These are phyloP conservation scores for Lepus townsendii DNA, from an alignment of 2,797 vertebrate species.

Conservation along the genomic window DNA sequence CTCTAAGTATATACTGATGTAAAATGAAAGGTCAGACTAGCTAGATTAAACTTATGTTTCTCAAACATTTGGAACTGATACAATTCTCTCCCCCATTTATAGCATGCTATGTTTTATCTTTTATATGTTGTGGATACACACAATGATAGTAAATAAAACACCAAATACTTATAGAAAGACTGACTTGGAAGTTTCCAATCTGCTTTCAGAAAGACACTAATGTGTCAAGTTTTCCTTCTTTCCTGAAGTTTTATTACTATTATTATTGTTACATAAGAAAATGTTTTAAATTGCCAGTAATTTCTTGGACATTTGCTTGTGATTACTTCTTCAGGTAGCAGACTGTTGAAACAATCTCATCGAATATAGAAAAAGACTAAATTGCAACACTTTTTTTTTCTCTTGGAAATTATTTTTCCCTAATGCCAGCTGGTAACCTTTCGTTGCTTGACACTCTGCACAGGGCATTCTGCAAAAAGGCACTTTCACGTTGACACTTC, in stretches of 20 bases:
- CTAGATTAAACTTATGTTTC: neutral
- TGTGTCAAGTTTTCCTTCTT: constrained; percentile 1
- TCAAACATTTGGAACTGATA: neutral
- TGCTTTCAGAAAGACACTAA: neutral
- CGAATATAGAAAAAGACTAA: constrained; percentile 84
- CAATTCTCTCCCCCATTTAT: neutral
- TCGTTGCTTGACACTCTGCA: constrained; percentile 77
- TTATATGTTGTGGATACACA: neutral
- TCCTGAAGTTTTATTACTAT: constrained; percentile 42
- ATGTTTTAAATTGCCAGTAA: constrained; percentile 20
- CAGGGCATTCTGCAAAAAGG: constrained; percentile 58
- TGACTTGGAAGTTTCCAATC: neutral
- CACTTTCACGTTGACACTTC: constrained; percentile 76
- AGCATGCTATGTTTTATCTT: neutral
- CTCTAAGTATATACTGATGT: neutral
- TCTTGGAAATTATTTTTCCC: constrained; percentile 71
- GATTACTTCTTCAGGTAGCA: constrained; percentile 66
- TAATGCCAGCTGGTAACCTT: constrained; percentile 80
- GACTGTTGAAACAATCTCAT: constrained; percentile 80
- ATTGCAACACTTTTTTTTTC: constrained; percentile 65
- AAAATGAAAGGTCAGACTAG: neutral
- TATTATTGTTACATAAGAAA: neutral
- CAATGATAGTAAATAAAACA: constrained; percentile 32
- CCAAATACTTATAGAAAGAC: neutral
- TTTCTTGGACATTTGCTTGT: constrained; percentile 51